Evolutionary conservation across 2,113 vertebrate genomes (phyloP).

Genomic region (Zosterops pallidus): DNA sequence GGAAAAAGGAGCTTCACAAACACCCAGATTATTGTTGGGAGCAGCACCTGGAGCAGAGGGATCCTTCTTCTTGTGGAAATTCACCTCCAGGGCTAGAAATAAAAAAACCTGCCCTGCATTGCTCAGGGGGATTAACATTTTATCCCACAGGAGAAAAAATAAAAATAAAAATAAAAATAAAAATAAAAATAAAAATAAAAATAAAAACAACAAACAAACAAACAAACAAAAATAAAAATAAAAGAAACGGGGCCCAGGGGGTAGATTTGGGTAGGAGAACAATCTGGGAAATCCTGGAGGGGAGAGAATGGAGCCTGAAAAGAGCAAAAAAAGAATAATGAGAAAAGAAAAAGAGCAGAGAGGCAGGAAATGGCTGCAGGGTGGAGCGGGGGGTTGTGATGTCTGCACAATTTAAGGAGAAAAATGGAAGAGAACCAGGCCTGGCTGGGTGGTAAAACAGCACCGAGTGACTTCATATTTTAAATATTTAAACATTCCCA

Average conservation of each 20-base stretch:
- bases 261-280: not conserved
- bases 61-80: not conserved
- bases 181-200: not conserved
- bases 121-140: not conserved
- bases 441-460: slow-evolving; percentile 6
- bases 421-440: not conserved
- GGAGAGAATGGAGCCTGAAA: not conserved
- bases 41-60: not conserved
- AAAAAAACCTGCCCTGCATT: slow-evolving; percentile 12
- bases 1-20: not conserved
- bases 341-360: not conserved
- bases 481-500: slow-evolving; percentile 10
- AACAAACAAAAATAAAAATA: not conserved
- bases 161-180: not conserved
- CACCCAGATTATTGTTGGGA: not conserved
- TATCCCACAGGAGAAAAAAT: not conserved
- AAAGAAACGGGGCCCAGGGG: not conserved
- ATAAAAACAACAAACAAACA: too few relatives aligned
- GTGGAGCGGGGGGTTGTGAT: not conserved
- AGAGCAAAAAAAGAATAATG: not conserved
- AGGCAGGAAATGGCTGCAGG: slow-evolving; percentile 37
- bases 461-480: not conserved
- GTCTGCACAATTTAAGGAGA: not conserved
- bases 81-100: not conserved
- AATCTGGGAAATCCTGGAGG: not conserved